Evolutionary conservation across 2,113 vertebrate species (phyloP).

Genomic region (human (Homo sapiens)): DNA sequence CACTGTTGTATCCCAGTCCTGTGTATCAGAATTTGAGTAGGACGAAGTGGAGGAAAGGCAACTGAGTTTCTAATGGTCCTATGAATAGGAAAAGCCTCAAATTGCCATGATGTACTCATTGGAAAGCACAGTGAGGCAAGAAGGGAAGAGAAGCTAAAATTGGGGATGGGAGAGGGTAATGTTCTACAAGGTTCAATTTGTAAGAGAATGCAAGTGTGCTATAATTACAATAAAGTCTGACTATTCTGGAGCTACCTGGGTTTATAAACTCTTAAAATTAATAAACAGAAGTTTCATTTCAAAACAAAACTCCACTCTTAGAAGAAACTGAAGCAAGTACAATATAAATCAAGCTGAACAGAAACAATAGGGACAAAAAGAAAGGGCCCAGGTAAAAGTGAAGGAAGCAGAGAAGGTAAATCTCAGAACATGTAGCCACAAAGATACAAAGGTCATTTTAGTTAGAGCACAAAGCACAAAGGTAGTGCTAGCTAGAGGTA

Average conservation of each 20-base stretch:
- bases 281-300: background rate
- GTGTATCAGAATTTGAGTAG: background rate
- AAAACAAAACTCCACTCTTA: background rate
- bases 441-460: background rate
- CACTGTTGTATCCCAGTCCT: background rate
- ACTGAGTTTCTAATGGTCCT: background rate
- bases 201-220: background rate
- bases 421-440: background rate
- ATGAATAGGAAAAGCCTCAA: background rate
- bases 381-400: background rate
- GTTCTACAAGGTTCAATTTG: background rate
- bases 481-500: background rate
- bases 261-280: background rate
- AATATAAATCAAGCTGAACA: background rate
- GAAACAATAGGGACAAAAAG: background rate
- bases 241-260: background rate
- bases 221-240: background rate
- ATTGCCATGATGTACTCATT: background rate
- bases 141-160: background rate
- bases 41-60: background rate
- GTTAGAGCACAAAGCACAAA: background rate
- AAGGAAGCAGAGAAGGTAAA: background rate
- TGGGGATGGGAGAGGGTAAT: background rate
- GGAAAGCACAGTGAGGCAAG: background rate
- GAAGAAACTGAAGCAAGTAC: background rate